phyloP scores from a whole-genome alignment of 1,140 invertebrate genomes.

The Drosophila biarmipes region DNA sequence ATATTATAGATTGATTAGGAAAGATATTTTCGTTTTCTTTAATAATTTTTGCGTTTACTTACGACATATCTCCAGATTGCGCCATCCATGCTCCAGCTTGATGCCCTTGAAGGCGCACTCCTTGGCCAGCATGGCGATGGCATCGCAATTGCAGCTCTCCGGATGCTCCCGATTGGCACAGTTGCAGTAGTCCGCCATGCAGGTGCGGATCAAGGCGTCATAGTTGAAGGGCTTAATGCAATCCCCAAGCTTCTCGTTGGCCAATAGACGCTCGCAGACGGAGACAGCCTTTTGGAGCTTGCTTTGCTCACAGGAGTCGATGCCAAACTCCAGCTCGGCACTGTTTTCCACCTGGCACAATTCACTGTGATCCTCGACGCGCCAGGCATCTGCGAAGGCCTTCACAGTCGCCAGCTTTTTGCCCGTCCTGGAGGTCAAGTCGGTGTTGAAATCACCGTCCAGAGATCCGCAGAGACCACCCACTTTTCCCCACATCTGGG shows the following conservation, averaged over 20 bases:
- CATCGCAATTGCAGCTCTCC: constrained; percentile 90
- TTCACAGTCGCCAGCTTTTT: constrained; percentile 68
- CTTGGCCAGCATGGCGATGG: constrained; percentile 90
- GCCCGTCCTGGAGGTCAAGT: constrained; percentile 88
- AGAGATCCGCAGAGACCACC: constrained; percentile 92
- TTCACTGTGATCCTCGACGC: constrained; percentile 85
- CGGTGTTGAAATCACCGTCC: constrained; percentile 89
- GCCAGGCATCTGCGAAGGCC: constrained; percentile 87
- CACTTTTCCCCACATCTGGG: constrained; percentile 91
- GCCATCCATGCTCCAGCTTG: constrained; percentile 88
- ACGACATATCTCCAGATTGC: constrained; percentile 91
- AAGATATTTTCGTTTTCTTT: neutral
- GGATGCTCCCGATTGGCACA: constrained; percentile 86
- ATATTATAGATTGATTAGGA: neutral
- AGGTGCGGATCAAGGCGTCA: constrained; percentile 86
- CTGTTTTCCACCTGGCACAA: constrained; percentile 76
- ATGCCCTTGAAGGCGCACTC: constrained; percentile 90
- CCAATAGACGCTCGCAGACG: constrained; percentile 88
- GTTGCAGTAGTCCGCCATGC: constrained; percentile 91
- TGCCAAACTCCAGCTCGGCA: constrained; percentile 64
- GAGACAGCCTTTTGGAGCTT: constrained; percentile 85
- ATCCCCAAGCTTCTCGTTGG: constrained; percentile 87
- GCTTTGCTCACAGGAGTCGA: constrained; percentile 69
- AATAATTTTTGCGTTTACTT: constrained; percentile 84
- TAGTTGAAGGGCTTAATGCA: constrained; percentile 87